Evolutionary conservation across 2,113 vertebrate genomes (phyloP).

Genomic region (Myrmecobius fasciatus): DNA sequence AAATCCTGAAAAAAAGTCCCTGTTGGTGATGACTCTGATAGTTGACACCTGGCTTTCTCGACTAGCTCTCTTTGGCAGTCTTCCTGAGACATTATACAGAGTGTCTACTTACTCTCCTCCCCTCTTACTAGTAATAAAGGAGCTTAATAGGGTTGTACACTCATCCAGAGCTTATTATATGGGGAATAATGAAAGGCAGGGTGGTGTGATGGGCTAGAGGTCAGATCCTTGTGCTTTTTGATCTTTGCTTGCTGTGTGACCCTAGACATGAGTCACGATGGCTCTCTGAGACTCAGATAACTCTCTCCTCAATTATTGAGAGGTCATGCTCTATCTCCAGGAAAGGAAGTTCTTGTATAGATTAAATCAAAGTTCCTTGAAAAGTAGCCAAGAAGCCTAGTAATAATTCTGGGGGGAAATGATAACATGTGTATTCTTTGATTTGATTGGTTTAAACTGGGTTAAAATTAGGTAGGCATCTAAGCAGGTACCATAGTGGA

Average conservation of each 20-base stretch:
- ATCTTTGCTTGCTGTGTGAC: neutral
- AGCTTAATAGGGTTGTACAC: neutral
- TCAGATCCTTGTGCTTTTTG: neutral
- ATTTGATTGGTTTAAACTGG: neutral
- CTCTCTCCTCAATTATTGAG: neutral
- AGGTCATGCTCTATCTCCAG: neutral
- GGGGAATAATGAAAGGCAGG: neutral
- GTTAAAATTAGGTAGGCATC: neutral
- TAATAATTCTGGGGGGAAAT: neutral
- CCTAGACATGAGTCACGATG: neutral
- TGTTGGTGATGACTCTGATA: neutral
- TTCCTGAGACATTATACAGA: neutral
- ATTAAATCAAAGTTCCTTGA: neutral
- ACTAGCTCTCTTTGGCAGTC: neutral
- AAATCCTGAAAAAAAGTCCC: neutral
- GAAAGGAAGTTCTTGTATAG: neutral
- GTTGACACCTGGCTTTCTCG: neutral
- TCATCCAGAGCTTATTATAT: neutral
- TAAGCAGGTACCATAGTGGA: too few species aligned
- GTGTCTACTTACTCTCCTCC: neutral
- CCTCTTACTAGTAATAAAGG: neutral
- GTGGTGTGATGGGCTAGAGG: neutral
- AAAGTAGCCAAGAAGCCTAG: neutral
- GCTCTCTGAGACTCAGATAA: neutral
- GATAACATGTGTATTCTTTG: neutral